These are phyloP conservation scores for Caretta caretta DNA, from an alignment of 2,113 vertebrate species.

Conservation along the genomic window DNA sequence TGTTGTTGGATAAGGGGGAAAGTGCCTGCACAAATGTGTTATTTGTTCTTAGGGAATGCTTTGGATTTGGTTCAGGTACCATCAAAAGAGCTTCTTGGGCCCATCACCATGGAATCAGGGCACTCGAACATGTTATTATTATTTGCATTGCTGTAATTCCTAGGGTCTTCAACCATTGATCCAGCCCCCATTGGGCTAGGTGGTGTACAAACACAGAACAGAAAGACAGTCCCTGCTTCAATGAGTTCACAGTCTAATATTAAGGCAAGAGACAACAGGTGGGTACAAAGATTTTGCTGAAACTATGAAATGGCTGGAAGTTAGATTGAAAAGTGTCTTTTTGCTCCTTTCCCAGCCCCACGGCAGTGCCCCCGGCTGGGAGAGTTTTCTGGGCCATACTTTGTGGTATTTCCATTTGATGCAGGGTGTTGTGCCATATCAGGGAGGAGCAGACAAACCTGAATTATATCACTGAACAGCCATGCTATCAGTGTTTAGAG, in stretches of 20 bases:
- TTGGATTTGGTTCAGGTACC: not conserved
- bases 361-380: not conserved
- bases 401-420: not conserved
- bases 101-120: not conserved
- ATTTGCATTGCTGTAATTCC: too few species aligned
- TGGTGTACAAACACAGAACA: not conserved
- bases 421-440: not conserved
- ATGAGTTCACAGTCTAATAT: not conserved
- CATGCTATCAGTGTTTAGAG: not conserved
- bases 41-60: not conserved
- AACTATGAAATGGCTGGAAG: not conserved
- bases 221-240: not conserved
- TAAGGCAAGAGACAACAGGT: not conserved
- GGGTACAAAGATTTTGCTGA: not conserved
- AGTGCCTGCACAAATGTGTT: not conserved
- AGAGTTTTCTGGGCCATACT: not conserved
- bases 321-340: not conserved
- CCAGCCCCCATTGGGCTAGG: fast-evolving
- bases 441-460: too few species aligned
- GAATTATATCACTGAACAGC: not conserved
- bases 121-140: not conserved
- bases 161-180: too few species aligned
- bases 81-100: not conserved
- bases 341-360: not conserved
- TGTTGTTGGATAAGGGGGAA: not conserved